Conservation (phyloP, 2,797 vertebrate species). For the Neosilurus mollespiculum region DNA sequence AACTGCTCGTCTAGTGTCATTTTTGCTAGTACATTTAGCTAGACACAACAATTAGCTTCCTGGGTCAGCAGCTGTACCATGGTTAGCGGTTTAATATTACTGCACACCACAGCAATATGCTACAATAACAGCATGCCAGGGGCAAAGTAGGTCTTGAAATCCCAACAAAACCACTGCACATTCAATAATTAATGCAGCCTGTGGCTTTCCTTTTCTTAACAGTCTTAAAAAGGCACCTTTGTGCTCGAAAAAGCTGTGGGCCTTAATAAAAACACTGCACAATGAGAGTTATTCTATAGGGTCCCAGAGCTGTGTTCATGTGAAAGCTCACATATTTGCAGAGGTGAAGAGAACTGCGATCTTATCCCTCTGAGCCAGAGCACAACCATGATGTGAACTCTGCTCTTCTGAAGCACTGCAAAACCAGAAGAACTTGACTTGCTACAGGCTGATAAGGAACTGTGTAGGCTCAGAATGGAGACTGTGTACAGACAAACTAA, state of each 20-base stretch:
- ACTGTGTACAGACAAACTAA: neutral
- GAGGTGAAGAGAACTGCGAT: constrained; percentile 15
- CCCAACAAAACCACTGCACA: neutral
- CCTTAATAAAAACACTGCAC: constrained; percentile 1
- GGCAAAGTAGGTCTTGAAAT: neutral
- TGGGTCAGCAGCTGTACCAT: neutral
- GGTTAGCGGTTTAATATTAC: constrained; percentile 21
- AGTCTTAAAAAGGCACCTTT: constrained; percentile 12
- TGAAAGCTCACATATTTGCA: constrained; percentile 31
- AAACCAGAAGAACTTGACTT: constrained; percentile 64
- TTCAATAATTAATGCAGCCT: constrained; percentile 31
- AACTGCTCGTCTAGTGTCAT: no score
- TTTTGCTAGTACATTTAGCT: neutral
- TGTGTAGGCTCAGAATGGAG: neutral
- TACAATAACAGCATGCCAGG: neutral
- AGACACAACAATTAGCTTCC: neutral
- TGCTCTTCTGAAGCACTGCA: constrained; percentile 48
- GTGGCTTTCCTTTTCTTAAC: constrained; percentile 10
- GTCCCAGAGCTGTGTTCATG: constrained; percentile 23
- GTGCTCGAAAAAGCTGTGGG: constrained; percentile 11
- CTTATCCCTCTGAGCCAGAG: constrained; percentile 9
- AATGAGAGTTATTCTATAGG: neutral
- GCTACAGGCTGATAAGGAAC: constrained; percentile 52
- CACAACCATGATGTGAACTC: constrained; percentile 19
- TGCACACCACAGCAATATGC: constrained; percentile 10